phyloP scores from a whole-genome alignment of 2,888 invertebrate genomes.

The Eristalis tenax region DNA sequence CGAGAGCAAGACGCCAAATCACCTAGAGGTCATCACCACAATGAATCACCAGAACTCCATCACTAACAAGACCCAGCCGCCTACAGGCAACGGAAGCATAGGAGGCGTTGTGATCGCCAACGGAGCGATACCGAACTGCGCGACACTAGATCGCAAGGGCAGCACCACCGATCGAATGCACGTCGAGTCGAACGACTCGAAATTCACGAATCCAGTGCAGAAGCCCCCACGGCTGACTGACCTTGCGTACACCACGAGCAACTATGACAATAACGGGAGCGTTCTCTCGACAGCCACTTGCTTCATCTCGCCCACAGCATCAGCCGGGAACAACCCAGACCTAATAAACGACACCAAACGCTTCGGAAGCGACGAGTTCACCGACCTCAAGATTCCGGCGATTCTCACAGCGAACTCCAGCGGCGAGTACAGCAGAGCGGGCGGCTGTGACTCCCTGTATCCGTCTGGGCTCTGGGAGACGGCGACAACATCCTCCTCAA shows the following conservation, averaged over 20 bases:
- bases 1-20: constrained; percentile 89
- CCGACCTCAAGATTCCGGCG: constrained; percentile 78
- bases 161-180: constrained; percentile 67
- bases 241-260: constrained; percentile 86
- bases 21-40: constrained; percentile 87
- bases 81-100: constrained; percentile 81
- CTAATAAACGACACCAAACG: constrained; percentile 91
- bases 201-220: constrained; percentile 85
- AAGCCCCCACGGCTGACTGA: constrained; percentile 88
- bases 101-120: constrained; percentile 84
- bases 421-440: constrained; percentile 90
- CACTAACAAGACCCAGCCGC: constrained; percentile 82
- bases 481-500: constrained; percentile 76
- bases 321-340: constrained; percentile 91
- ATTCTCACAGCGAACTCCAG: constrained; percentile 83
- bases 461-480: constrained; percentile 91
- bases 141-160: constrained; percentile 75
- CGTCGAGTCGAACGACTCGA: constrained; percentile 78
- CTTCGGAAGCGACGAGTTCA: constrained; percentile 83
- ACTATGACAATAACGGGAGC: constrained; percentile 87
- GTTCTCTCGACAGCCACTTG: constrained; percentile 85
- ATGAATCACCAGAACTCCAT: constrained; percentile 83
- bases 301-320: constrained; percentile 88
- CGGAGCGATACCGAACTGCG: constrained; percentile 82
- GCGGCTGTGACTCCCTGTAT: constrained; percentile 88